Evolutionary conservation across 2,113 vertebrate species (phyloP).

Genomic region (Lagopus muta): DNA sequence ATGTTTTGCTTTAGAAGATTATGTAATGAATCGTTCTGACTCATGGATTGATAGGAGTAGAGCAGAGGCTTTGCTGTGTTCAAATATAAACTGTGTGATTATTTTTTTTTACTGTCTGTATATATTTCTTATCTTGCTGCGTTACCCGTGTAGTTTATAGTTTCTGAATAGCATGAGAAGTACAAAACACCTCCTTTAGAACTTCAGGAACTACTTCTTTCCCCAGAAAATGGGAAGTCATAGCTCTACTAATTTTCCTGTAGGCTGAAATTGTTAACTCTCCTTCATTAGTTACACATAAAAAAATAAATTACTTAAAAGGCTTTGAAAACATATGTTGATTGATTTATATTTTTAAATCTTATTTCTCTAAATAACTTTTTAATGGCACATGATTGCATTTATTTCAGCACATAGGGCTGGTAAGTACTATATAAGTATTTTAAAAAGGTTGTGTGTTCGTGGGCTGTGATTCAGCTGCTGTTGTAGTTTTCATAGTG

Average conservation of each 20-base stretch:
- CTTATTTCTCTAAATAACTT: neutral
- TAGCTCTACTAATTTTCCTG: neutral
- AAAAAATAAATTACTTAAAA: neutral
- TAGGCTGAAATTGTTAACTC: neutral
- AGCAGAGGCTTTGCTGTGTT: neutral
- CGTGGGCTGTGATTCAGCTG: neutral
- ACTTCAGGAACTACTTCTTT: neutral
- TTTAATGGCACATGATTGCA: neutral
- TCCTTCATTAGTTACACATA: neutral
- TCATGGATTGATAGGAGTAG: neutral
- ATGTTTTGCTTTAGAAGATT: neutral
- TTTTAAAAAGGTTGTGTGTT: neutral
- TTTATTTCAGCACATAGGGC: neutral
- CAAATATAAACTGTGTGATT: neutral
- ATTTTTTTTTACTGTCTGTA: neutral
- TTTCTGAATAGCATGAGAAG: neutral
- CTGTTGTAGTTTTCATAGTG: fast-evolving
- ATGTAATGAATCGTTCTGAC: neutral
- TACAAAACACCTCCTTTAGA: neutral
- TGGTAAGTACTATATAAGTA: neutral
- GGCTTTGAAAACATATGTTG: neutral
- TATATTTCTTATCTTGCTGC: neutral
- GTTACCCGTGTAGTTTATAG: neutral
- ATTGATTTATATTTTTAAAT: neutral
- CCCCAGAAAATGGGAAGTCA: neutral